These are phyloP conservation scores for Burhinus oedicnemus DNA, from an alignment of 2,113 vertebrate species.

Conservation along the genomic window DNA sequence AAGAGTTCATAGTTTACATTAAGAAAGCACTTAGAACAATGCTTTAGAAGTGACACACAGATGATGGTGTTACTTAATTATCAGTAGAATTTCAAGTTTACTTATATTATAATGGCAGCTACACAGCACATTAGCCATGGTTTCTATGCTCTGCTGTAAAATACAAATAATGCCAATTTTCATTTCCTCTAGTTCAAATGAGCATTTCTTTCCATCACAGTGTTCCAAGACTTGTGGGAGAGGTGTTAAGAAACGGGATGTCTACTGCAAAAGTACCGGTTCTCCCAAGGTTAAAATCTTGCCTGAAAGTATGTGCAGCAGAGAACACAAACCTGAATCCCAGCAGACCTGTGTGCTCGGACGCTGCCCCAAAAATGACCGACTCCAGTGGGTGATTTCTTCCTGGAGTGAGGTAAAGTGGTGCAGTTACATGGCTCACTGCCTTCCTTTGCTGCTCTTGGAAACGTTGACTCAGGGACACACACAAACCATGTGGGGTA, in stretches of 20 bases:
- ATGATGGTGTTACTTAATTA: neutral
- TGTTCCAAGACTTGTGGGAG: constrained; percentile 97
- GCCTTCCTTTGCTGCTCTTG: neutral
- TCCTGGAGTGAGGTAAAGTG: constrained; percentile 93
- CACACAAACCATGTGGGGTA: neutral
- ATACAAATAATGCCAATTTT: neutral
- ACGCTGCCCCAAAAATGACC: constrained; percentile 90
- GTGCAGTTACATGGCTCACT: neutral
- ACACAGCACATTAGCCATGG: neutral
- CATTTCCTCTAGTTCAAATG: neutral
- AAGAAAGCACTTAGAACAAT: neutral
- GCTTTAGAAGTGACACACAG: neutral
- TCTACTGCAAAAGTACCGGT: constrained; percentile 83
- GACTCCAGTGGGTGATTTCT: constrained; percentile 88
- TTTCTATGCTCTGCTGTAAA: neutral
- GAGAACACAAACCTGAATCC: constrained; percentile 78
- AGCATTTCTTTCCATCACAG: constrained; percentile 65
- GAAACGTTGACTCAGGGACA: neutral
- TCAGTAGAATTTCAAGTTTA: neutral
- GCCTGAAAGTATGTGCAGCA: constrained; percentile 83
- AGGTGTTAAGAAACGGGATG: constrained; percentile 85
- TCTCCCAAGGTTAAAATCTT: constrained; percentile 72
- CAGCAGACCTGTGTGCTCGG: constrained; percentile 90
- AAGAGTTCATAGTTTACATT: neutral
- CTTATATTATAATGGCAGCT: neutral